phyloP scores from a whole-genome alignment of 1,140 invertebrate genomes.

The Anastrepha obliqua region DNA sequence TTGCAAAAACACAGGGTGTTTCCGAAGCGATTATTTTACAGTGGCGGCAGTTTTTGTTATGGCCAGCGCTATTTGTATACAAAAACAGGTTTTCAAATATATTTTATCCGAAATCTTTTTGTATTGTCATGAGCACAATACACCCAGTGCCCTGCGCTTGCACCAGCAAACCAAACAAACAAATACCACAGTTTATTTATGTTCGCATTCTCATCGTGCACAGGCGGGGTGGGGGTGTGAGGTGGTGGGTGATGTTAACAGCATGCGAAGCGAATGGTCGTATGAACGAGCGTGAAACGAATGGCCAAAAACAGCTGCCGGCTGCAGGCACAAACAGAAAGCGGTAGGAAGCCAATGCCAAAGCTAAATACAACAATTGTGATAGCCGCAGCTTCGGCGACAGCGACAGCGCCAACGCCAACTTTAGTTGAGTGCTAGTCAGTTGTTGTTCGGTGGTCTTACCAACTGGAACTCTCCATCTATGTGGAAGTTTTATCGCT shows the following conservation, averaged over 20 bases:
- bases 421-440: conserved; percentile 41
- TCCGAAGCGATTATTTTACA: background rate
- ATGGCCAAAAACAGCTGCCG: conserved; percentile 48
- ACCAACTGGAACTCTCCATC: conserved; percentile 10
- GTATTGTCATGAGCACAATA: background rate
- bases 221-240: background rate
- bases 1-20: background rate
- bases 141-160: background rate
- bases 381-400: background rate
- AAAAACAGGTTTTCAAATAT: conserved; percentile 5
- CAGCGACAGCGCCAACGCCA: background rate
- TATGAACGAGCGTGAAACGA: conserved; percentile 52
- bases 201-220: background rate
- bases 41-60: background rate
- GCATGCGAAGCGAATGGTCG: conserved; percentile 55
- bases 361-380: conserved; percentile 5
- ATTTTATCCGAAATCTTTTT: background rate
- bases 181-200: background rate
- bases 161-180: background rate
- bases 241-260: conserved; percentile 53
- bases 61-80: background rate
- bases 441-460: conserved; percentile 71
- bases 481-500: conserved; percentile 44
- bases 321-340: conserved; percentile 13
- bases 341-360: background rate